Base-by-base conservation (phyloP, 2,113 vertebrate species). In the Tachysurus vachellii region DNA sequence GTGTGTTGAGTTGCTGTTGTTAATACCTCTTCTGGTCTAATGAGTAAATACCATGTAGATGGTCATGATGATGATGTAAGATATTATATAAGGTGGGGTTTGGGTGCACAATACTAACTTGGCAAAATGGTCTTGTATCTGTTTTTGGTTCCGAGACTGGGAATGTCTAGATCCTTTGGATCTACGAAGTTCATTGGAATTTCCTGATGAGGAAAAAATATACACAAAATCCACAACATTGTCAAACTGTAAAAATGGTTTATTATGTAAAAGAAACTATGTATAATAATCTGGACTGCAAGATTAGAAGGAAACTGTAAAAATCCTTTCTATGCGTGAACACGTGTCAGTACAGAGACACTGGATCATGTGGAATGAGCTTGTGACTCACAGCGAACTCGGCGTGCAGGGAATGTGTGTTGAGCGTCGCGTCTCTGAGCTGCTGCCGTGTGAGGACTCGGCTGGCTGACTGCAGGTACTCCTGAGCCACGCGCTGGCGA, bases 181-280 rank as follows among this genome's bases (percentile, higher is more conserved):
- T 99, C 97, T 89, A 97, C 97, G 93, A 99, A 99, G 90, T 99
- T 99, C 98, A 99, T 99, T 44, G 98, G 98, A 90, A 99, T 99
- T 96, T 99, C 98, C 98, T 99, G 89, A 91, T 89, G 66, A 89
- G 79, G 91, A 89, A 80, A 89, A 87, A 73, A 21, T 16, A 47
- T 47, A 17, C 23, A 70, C 7, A 57, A 80, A 10, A 66, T 28
- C 62, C 26, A 54, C 12, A 77, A n/a, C 17, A 21, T 8, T 71
- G 36, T 12, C 19, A 47, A 73, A 47, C 70, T 26, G 61, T 2
- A 62, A 71, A 66, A 66, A 66, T 3, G 2, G 64, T 19, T 70
- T 36, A 70, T 70, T 70, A 70, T 36, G 5, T 70, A 14, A 16
- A 36, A 66, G 28, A 28, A 31, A 68, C 13, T 61, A 21, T 21